Conservation (phyloP, 2,797 vertebrate species). For the Astyanax mexicanus region DNA sequence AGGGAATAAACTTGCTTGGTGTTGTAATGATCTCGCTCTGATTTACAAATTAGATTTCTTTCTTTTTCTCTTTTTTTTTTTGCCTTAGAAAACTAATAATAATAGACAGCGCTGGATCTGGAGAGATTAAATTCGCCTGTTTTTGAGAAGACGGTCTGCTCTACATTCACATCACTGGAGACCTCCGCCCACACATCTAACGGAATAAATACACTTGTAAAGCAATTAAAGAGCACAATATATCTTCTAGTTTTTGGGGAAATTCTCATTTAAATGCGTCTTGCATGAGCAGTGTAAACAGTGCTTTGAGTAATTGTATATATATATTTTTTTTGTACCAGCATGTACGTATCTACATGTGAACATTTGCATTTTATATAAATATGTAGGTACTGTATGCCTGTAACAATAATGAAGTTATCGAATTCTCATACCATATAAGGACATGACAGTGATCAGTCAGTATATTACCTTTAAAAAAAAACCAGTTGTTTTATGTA, state of each 20-base stretch:
- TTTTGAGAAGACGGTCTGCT: constrained; percentile 47
- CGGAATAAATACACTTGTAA: constrained; percentile 29
- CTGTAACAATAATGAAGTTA: background rate
- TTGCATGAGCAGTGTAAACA: background rate
- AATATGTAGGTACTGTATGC: no score
- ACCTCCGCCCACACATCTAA: constrained; percentile 30
- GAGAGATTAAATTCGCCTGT: constrained; percentile 66
- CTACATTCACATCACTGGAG: constrained; percentile 47
- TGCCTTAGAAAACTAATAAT: constrained; percentile 73
- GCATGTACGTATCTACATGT: no score
- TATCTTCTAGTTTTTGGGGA: constrained; percentile 17
- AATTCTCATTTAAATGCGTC: background rate
- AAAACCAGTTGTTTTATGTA: no score
- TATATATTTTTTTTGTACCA: background rate
- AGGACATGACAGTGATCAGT: no score
- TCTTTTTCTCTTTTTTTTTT: constrained; percentile 23
- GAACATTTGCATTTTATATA: no score
- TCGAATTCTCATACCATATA: no score
- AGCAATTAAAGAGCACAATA: constrained; percentile 35
- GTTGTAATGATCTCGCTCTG: constrained; percentile 60
- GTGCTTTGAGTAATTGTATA: background rate
- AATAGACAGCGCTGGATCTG: constrained; percentile 72
- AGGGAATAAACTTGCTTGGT: constrained; percentile 39
- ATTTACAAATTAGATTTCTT: constrained; percentile 73
- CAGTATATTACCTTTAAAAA: no score